Evolutionary conservation across 1,140 invertebrate genomes (phyloP).

Genomic region (Drosophila suzukii): DNA sequence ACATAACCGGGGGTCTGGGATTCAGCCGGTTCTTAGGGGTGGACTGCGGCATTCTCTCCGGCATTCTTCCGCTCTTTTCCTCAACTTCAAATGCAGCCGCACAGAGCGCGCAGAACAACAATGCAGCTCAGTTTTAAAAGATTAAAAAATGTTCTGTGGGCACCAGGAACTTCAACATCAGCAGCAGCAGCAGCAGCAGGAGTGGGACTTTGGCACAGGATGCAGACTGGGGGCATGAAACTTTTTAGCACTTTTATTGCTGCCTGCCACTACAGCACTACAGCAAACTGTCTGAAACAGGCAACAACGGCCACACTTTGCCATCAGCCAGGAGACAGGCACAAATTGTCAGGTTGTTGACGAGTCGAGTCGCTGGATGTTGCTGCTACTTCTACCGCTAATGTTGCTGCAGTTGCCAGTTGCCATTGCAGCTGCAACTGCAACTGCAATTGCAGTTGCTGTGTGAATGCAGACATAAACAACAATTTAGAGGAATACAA

Average conservation of each 20-base stretch:
- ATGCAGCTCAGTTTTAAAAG: conserved; percentile 66
- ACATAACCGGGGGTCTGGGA: conserved; percentile 16
- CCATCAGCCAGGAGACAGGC: conserved; percentile 46
- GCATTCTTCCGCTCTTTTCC: conserved; percentile 22
- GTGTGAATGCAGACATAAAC: conserved; percentile 52
- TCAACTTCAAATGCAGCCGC: conserved; percentile 50
- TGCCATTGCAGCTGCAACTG: conserved; percentile 21
- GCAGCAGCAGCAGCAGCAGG: conserved; percentile 5
- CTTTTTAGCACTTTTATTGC: conserved; percentile 81
- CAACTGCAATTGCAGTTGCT: conserved; percentile 40
- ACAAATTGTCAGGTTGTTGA: conserved; percentile 79
- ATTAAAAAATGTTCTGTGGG: conserved; percentile 67
- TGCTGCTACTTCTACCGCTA: conserved; percentile 30
- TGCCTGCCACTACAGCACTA: conserved; percentile 34
- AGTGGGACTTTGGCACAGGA: conserved; percentile 60
- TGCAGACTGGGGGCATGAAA: conserved; percentile 74
- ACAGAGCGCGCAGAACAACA: conserved; percentile 29
- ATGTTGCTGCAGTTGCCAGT: conserved; percentile 26
- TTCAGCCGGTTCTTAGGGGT: conserved; percentile 13
- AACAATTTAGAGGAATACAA: conserved; percentile 53
- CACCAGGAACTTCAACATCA: conserved; percentile 14
- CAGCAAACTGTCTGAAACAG: conserved; percentile 34
- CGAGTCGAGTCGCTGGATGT: conserved; percentile 33
- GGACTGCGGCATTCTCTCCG: conserved; percentile 23
- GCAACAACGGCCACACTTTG: conserved; percentile 41